Conservation (phyloP, 30 jellyfish, hydroid and myxozoan species). For the Pelagia noctiluca region DNA sequence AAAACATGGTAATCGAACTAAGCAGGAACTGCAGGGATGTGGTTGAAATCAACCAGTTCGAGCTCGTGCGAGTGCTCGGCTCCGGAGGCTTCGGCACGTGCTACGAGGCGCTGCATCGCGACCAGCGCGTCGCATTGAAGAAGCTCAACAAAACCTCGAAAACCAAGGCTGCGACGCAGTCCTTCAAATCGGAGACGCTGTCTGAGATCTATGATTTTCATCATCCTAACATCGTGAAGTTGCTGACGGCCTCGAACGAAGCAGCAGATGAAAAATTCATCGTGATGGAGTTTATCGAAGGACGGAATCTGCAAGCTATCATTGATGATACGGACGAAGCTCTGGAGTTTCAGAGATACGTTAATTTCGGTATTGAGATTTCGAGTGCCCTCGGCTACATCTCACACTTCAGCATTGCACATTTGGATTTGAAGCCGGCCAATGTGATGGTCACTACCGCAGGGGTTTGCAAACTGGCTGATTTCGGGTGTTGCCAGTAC, state of each 20-base stretch:
- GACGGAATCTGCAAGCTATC: conserved; percentile 73
- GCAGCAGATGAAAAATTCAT: conserved; percentile 58
- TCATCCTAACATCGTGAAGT: conserved; percentile 71
- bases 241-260: conserved; percentile 67
- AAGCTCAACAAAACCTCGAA: conserved; percentile 82
- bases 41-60: conserved; percentile 58
- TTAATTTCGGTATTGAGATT: conserved; percentile 61
- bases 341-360: conserved; percentile 32
- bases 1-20: conserved; percentile 59
- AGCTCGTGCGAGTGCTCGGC: conserved; percentile 75
- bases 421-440: conserved; percentile 92
- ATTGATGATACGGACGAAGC: conserved; percentile 64
- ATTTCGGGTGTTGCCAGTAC: conserved; percentile 88
- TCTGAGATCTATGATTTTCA: conserved; percentile 65
- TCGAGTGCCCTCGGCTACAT: conserved; percentile 80
- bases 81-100: conserved; percentile 97
- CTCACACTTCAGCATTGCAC: conserved; percentile 63
- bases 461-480: conserved; percentile 85
- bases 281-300: conserved; percentile 79
- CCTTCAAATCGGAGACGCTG: conserved; percentile 77
- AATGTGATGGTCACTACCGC: conserved; percentile 71
- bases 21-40: background rate
- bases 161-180: conserved; percentile 78
- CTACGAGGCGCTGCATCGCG: conserved; percentile 75
- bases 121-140: conserved; percentile 71